Conservation (phyloP, 2,888 invertebrate genomes). For the Ryuthela nishihirai region DNA sequence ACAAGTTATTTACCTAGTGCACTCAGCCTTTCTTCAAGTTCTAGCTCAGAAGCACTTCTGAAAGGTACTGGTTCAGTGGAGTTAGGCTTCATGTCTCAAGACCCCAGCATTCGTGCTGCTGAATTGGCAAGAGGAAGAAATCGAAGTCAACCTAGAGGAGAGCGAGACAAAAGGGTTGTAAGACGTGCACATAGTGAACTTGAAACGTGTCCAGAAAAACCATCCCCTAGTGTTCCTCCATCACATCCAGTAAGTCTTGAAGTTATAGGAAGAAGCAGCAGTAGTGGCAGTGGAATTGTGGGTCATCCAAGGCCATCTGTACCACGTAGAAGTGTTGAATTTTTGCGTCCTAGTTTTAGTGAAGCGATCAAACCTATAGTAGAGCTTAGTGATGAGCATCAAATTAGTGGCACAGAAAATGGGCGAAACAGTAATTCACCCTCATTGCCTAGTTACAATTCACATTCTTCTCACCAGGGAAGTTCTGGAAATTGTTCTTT, state of each 20-base stretch:
- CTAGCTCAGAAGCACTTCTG: conserved; percentile 44
- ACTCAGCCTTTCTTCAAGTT: conserved; percentile 36
- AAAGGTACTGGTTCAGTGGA: conserved; percentile 60
- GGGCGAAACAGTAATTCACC: conserved; percentile 13
- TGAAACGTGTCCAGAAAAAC: conserved; percentile 44
- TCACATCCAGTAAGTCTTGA: conserved; percentile 45
- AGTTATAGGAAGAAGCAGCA: conserved; percentile 39
- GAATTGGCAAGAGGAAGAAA: conserved; percentile 34
- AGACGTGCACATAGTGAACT: conserved; percentile 48
- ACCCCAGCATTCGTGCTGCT: conserved; percentile 40
- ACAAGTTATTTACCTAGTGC: conserved; percentile 32
- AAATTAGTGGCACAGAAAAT: conserved; percentile 50
- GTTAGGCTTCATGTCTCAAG: conserved; percentile 52
- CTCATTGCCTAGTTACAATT: conserved; percentile 6
- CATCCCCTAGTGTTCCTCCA: conserved; percentile 41
- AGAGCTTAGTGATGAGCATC: conserved; percentile 76
- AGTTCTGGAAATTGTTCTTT: conserved; percentile 28
- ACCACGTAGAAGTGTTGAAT: conserved; percentile 37
- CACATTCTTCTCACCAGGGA: conserved; percentile 8
- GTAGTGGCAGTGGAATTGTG: conserved; percentile 34
- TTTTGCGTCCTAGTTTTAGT: conserved; percentile 55
- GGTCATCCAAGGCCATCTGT: conserved; percentile 21
- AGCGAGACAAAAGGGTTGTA: conserved; percentile 42
- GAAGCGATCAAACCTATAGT: conserved; percentile 79
- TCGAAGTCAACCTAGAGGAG: conserved; percentile 24